A percentile compares a stretch with the other conserved stretches of the same genome.
Evolutionary conservation across 2,113 vertebrate species (phyloP).

Genomic region (Marmota monax): DNA sequence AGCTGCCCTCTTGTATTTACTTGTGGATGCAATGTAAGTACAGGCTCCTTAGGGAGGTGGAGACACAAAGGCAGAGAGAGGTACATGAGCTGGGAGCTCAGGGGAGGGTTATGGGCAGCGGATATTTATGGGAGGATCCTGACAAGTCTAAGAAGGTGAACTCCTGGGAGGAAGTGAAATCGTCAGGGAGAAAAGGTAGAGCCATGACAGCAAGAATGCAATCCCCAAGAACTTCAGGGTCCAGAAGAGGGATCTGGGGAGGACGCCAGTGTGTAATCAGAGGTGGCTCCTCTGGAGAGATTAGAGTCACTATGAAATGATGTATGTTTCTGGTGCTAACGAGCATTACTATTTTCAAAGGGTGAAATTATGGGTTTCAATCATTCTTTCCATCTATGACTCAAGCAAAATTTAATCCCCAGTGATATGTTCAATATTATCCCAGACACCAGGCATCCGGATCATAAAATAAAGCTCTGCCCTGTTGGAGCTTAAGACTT

Average conservation of each 20-base stretch:
- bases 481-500: too few species aligned
- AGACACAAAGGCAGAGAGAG: too few species aligned
- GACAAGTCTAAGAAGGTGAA: fast-evolving
- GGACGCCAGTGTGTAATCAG: neutral
- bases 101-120: neutral
- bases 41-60: too few species aligned
- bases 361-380: too few species aligned
- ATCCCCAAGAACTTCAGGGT: neutral
- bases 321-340: neutral
- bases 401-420: neutral
- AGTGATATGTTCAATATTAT: fast-evolving
- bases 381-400: neutral
- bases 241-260: neutral
- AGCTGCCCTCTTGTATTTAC: fast-evolving
- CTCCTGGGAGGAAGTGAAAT: neutral
- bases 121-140: neutral
- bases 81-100: fast-evolving
- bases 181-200: neutral
- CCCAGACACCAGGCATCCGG: too few species aligned
- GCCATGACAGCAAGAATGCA: neutral
- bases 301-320: too few species aligned
- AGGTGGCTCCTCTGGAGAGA: neutral
- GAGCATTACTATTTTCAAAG: neutral
- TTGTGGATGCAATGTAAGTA: fast-evolving
- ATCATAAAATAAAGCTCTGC: neutral